Conservation (phyloP, 2,888 invertebrate species). For the Arrhopalites spinosus region DNA sequence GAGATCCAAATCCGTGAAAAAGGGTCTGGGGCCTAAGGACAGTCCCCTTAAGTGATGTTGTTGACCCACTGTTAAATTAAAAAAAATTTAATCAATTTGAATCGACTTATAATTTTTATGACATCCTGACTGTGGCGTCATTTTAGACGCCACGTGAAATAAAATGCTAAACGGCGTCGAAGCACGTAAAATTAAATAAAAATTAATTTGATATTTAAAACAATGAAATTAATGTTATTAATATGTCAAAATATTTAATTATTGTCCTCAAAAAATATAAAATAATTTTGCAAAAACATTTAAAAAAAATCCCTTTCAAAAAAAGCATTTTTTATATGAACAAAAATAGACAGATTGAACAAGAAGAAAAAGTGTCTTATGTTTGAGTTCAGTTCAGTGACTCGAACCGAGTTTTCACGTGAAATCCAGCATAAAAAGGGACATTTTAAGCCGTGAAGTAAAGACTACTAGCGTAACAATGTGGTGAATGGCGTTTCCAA, state of each 20-base stretch:
- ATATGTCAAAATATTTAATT: too few relatives aligned
- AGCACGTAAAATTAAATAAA: too few relatives aligned
- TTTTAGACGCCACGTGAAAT: too few relatives aligned
- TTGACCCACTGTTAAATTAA: constrained; percentile 41
- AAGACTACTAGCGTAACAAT: constrained; percentile 42
- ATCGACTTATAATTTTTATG: not conserved
- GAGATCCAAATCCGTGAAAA: constrained; percentile 47
- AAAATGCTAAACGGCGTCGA: too few relatives aligned
- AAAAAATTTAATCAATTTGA: not conserved
- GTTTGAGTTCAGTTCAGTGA: constrained; percentile 47
- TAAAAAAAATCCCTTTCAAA: too few relatives aligned
- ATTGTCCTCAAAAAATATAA: too few relatives aligned
- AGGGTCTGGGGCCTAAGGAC: constrained; percentile 49
- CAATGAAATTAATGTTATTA: too few relatives aligned
- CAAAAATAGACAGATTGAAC: not conserved
- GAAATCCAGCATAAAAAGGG: constrained; percentile 48
- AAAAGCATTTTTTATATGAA: not conserved
- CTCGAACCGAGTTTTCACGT: constrained; percentile 47
- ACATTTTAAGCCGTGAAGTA: constrained; percentile 42
- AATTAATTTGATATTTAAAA: too few relatives aligned
- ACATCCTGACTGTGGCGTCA: not conserved
- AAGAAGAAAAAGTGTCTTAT: not conserved
- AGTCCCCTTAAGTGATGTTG: constrained; percentile 54
- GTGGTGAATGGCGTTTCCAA: constrained; percentile 41
- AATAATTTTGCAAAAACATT: too few relatives aligned